Base-by-base conservation (phyloP, 2,113 vertebrate genomes). In the Gymnocephalus cernua region DNA sequence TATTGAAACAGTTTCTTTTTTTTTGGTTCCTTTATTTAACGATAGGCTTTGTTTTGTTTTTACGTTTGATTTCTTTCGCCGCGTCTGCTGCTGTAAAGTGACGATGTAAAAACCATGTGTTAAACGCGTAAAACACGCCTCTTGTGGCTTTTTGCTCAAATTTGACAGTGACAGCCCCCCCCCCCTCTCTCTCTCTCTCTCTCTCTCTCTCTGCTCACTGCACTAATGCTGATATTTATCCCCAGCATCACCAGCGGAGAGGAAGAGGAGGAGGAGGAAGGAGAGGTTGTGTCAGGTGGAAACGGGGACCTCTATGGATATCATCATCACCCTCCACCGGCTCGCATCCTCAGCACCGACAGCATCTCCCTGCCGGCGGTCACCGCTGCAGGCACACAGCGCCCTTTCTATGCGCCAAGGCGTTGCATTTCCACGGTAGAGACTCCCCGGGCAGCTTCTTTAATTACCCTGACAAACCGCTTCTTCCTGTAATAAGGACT, bases 181-280 rank as follows among this genome's bases (percentile, higher is more conserved):
- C 27, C 65, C 14, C 3, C 65, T 2, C 2, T 27, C 41, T 25
- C 71, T 41, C 58, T 58, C 48, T 23, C 47, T 21, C 25, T 19
- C 41, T 27, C 56, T 7, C 29, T 18, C 56, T 58, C 73, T 38
- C 68, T 21, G 11, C 83, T 74, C 83, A 48, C 89, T 70, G 85
- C 92, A 92, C 90, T 87, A 87, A 93, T 93, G 93, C 92, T 91
- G 90, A 79, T 86, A 86, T 93, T 94, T 92, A 90, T 88, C 84
- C 85, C 85, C 91, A 89, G 90, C 86, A 85, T 85, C 89, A 88
- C 64, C 88, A 91, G 86, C 90, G 83, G 83, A 83, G 85, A 89
- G 86, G 85, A 84, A 83, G 89, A 77, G 84, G 84, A 83, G 74
- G 84, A 82, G 82, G 90, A 85, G 75, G 89, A 89, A 75, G 86